A percentile compares a stretch with the other conserved stretches of the same genome.
Conservation (phyloP, 2,888 invertebrate genomes). For the Smittia aterrima region DNA sequence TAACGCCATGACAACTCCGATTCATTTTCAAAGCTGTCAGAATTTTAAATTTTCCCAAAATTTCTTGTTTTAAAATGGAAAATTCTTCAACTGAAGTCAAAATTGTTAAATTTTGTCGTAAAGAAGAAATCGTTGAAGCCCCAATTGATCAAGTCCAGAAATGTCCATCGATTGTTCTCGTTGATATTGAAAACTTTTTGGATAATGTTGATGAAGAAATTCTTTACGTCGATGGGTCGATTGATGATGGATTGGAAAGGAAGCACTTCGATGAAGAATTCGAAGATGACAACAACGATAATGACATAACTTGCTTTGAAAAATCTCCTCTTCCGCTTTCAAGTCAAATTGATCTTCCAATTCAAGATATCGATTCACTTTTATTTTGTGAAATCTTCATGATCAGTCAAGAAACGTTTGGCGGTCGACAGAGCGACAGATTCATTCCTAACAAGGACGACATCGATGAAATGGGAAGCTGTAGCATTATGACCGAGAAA, state of each 20-base stretch:
- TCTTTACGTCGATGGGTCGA: background rate
- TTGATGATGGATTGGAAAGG: background rate
- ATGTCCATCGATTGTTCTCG: no score
- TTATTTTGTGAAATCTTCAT: conserved; percentile 13
- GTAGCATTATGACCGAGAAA: conserved; percentile 37
- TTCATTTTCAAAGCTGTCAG: background rate
- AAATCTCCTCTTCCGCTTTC: background rate
- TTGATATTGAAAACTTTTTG: background rate
- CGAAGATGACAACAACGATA: background rate
- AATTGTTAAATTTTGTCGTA: conserved; percentile 12
- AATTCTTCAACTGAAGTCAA: background rate
- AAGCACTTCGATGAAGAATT: background rate
- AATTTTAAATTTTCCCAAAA: background rate
- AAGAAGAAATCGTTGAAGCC: background rate
- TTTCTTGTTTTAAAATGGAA: background rate
- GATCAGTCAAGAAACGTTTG: background rate
- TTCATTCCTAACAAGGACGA: background rate
- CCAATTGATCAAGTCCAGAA: no score
- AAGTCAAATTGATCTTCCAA: conserved; percentile 14
- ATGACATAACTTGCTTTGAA: background rate
- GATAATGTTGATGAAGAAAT: background rate
- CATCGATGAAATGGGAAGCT: conserved; percentile 37
- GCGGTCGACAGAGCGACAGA: background rate
- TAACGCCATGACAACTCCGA: conserved; percentile 24
- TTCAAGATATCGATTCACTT: background rate